Conservation (phyloP, 2,113 vertebrate species). For the Deroptyus accipitrinus region DNA sequence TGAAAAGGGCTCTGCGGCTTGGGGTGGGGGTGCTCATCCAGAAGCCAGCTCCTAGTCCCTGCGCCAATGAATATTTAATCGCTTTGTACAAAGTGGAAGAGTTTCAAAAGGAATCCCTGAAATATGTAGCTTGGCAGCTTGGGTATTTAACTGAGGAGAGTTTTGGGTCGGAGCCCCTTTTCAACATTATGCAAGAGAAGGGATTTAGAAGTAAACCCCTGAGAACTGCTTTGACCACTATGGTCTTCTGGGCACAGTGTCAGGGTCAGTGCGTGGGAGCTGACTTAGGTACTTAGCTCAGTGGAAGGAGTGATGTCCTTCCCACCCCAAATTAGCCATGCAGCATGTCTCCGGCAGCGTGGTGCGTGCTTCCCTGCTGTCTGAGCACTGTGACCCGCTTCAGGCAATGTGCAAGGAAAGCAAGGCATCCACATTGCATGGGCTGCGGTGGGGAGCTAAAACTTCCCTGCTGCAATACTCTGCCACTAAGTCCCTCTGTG, state of each 20-base stretch:
- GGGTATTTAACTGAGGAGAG: background rate
- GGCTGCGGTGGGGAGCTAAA: fast-evolving
- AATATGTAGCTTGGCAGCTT: constrained; percentile 24
- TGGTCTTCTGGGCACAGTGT: background rate
- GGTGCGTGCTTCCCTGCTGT: background rate
- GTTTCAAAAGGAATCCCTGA: constrained; percentile 57
- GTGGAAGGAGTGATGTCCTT: background rate
- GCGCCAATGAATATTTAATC: constrained; percentile 59
- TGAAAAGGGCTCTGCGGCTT: constrained; percentile 28
- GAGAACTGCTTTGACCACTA: background rate
- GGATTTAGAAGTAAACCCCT: constrained; percentile 15
- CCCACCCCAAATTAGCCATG: fast-evolving
- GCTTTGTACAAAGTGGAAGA: constrained; percentile 27
- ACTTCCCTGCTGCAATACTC: fast-evolving
- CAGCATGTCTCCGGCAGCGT: fast-evolving
- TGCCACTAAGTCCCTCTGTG: background rate
- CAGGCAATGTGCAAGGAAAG: fast-evolving
- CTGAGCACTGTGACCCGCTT: fast-evolving
- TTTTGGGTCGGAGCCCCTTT: background rate
- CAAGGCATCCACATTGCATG: fast-evolving
- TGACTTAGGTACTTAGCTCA: background rate
- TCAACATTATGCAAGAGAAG: background rate
- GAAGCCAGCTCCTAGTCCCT: background rate
- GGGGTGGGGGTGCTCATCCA: constrained; percentile 28
- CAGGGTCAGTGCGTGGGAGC: background rate